Evolutionary conservation across 2,797 vertebrate genomes (phyloP).

Genomic region (Poecilia wingei): DNA sequence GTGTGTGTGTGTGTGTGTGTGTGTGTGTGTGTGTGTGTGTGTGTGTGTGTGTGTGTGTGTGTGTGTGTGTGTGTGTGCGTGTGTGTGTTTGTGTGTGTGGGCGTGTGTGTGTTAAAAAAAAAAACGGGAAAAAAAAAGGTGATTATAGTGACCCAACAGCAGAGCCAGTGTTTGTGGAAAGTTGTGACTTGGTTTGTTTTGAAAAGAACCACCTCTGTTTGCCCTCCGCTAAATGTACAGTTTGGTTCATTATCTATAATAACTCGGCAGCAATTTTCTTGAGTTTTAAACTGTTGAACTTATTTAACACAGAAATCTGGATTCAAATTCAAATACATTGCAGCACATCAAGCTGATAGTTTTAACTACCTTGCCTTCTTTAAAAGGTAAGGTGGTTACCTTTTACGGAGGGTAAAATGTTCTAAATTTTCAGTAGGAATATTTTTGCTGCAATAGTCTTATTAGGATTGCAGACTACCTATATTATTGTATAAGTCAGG

Average conservation of each 20-base stretch:
- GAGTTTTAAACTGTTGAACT: constrained; percentile 9
- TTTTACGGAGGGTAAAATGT: no score
- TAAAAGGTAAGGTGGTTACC: no score
- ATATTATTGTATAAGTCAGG: no score
- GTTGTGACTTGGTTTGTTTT: constrained; percentile 50
- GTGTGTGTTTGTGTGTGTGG: not conserved
- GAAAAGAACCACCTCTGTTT: constrained; percentile 27
- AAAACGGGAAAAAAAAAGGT: not conserved
- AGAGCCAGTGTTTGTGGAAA: constrained; percentile 21
- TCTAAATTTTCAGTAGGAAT: no score
- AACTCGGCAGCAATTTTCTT: not conserved
- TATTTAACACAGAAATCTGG: not conserved
- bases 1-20: no score
- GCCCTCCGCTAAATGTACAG: constrained; percentile 6
- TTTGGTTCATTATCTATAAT: constrained; percentile 26
- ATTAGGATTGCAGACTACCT: not conserved
- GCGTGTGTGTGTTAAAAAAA: not conserved
- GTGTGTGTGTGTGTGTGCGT: not conserved
- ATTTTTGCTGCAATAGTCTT: not conserved
- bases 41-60: not conserved
- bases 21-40: no score
- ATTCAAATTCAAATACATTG: not conserved
- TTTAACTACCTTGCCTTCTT: not conserved
- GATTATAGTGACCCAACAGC: not conserved
- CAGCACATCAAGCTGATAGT: not conserved